phyloP scores from a whole-genome alignment of 2,888 invertebrate genomes.

The Erebia aethiops region DNA sequence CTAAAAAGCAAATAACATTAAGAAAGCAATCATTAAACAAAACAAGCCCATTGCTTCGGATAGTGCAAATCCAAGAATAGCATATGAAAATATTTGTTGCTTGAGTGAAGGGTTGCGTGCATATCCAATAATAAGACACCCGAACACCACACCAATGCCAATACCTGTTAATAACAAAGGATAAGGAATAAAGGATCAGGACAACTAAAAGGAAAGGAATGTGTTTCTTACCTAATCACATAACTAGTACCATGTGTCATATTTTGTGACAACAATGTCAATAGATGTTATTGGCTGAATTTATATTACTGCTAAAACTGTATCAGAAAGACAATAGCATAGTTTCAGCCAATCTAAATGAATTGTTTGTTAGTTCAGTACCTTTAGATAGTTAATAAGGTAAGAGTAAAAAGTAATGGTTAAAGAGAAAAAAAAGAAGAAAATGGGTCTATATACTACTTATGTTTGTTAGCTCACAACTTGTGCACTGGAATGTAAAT shows the following conservation, averaged over 20 bases:
- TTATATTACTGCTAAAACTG: no score
- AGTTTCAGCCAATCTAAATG: no score
- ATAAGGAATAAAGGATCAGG: slow-evolving; percentile 20
- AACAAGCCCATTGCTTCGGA: slow-evolving; percentile 99
- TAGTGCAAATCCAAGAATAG: slow-evolving; percentile 98
- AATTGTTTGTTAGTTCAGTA: no score
- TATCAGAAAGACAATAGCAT: no score
- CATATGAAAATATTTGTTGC: slow-evolving; percentile 98
- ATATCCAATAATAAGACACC: slow-evolving; percentile 97
- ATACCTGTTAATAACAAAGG: slow-evolving; percentile 86
- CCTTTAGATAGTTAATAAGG: no score
- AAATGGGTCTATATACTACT: background rate
- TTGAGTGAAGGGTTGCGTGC: slow-evolving; percentile 98
- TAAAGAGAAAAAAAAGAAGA: background rate
- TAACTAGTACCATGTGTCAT: no score
- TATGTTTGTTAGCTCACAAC: background rate
- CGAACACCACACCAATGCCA: slow-evolving; percentile 99
- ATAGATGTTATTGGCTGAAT: no score
- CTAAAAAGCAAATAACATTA: slow-evolving; percentile 97
- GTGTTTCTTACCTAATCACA: background rate
- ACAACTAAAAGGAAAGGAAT: background rate
- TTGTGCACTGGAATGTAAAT: background rate
- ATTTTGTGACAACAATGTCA: no score
- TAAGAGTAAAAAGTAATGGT: background rate
- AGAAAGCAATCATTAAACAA: slow-evolving; percentile 99